These are phyloP conservation scores for Diachrysia chrysitis DNA, from an alignment of 2,888 invertebrate genomes.

Conservation along the genomic window DNA sequence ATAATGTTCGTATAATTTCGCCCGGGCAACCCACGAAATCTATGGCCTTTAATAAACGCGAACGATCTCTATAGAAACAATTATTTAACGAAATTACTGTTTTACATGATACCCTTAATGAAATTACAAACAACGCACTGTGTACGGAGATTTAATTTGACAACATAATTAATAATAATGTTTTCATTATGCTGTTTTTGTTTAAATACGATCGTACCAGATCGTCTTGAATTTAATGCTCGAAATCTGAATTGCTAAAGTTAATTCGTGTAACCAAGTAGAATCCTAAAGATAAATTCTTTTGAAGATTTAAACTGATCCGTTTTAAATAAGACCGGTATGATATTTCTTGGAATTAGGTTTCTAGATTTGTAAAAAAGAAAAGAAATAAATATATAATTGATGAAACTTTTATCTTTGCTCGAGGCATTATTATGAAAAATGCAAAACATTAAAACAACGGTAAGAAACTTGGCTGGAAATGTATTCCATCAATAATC, in stretches of 20 bases:
- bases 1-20: constrained; percentile 85
- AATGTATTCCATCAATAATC: constrained; percentile 47
- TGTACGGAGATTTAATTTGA: constrained; percentile 70
- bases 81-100: constrained; percentile 86
- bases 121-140: constrained; percentile 77
- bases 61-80: constrained; percentile 82
- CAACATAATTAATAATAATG: constrained; percentile 68
- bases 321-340: not conserved
- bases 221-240: constrained; percentile 40
- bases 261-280: constrained; percentile 6
- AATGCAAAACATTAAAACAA: constrained; percentile 5
- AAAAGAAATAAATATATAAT: not conserved
- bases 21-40: constrained; percentile 81
- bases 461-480: constrained; percentile 6
- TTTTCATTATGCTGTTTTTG: constrained; percentile 54
- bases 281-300: not conserved
- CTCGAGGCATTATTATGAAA: not conserved
- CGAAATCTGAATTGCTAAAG: constrained; percentile 16
- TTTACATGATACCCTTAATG: constrained; percentile 81
- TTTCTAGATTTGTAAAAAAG: constrained; percentile 5
- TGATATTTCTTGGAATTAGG: constrained; percentile 8
- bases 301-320: constrained; percentile 13
- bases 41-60: constrained; percentile 87
- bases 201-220: constrained; percentile 38
- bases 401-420: not conserved